Evolutionary conservation across 2,113 vertebrate genomes (phyloP).

Genomic region (Sciurus niger): DNA sequence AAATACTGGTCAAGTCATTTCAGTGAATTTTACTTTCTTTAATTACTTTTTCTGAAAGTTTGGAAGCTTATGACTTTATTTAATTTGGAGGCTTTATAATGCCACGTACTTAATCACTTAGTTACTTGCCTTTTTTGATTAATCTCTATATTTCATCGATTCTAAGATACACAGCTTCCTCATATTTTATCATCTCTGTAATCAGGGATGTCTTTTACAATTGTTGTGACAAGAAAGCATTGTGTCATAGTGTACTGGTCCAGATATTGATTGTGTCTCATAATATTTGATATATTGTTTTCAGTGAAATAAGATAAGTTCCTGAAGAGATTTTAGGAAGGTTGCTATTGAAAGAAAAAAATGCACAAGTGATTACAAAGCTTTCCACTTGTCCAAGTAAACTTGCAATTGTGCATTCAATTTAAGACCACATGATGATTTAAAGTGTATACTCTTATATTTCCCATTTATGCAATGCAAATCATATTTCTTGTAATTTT

Average conservation of each 20-base stretch:
- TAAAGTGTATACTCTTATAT: not conserved
- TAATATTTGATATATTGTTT: slow-evolving; percentile 25
- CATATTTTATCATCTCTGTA: slow-evolving; percentile 44
- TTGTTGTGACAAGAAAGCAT: slow-evolving; percentile 11
- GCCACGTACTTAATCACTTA: not conserved
- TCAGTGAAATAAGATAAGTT: slow-evolving; percentile 43
- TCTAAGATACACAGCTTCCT: slow-evolving; percentile 9
- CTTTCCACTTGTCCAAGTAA: slow-evolving; percentile 44
- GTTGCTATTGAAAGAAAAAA: not conserved
- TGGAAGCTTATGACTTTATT: not conserved
- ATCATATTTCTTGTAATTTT: not conserved
- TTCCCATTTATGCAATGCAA: not conserved
- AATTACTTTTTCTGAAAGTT: not conserved
- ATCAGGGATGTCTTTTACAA: slow-evolving; percentile 28
- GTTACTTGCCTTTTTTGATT: slow-evolving; percentile 31
- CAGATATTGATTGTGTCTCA: slow-evolving; percentile 50
- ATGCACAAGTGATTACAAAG: slow-evolving; percentile 28
- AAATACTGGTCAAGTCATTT: not conserved
- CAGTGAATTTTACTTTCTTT: slow-evolving; percentile 11
- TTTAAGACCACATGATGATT: not conserved
- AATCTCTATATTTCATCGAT: slow-evolving; percentile 27
- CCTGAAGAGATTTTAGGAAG: slow-evolving; percentile 51
- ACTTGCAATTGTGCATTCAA: not conserved
- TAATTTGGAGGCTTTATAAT: slow-evolving; percentile 19
- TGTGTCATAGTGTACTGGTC: slow-evolving; percentile 28